A percentile compares a stretch with the other conserved stretches of the same genome.
Evolutionary conservation across 2,797 vertebrate species (phyloP).

Genomic region (Acanthurus tractus): DNA sequence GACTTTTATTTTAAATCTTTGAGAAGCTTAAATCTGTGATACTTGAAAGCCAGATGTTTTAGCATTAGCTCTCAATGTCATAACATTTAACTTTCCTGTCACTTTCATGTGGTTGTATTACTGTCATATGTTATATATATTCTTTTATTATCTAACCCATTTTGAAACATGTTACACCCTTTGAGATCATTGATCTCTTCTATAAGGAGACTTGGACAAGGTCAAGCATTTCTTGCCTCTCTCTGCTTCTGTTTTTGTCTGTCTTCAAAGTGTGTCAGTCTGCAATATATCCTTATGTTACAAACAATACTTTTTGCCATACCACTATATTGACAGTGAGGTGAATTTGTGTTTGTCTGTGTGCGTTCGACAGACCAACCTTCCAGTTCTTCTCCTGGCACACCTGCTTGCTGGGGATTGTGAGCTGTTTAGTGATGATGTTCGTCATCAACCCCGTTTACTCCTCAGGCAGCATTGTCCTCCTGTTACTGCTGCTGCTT

Average conservation of each 20-base stretch:
- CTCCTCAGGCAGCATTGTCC: slow-evolving; percentile 90
- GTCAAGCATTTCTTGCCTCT: not conserved
- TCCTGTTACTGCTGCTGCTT: slow-evolving; percentile 90
- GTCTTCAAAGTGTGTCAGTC: no score
- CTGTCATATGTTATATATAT: no score
- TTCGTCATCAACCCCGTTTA: slow-evolving; percentile 93
- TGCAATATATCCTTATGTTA: no score
- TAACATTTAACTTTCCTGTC: not conserved
- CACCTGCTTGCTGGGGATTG: slow-evolving; percentile 91
- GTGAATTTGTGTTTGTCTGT: slow-evolving; percentile 4
- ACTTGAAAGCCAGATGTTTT: not conserved
- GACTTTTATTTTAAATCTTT: no score
- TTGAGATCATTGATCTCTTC: no score
- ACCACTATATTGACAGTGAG: no score
- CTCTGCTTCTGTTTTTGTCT: not conserved
- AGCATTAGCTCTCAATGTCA: no score
- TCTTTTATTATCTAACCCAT: no score
- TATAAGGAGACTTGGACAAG: no score
- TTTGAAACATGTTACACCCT: no score
- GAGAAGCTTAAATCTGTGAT: not conserved
- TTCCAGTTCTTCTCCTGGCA: slow-evolving; percentile 95
- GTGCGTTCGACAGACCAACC: slow-evolving; percentile 85
- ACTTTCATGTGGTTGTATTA: not conserved
- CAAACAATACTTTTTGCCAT: no score
- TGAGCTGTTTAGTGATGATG: slow-evolving; percentile 95